A percentile compares a stretch with the other conserved stretches of the same genome.
These are phyloP conservation scores for Trachemys scripta DNA, from an alignment of 2,113 vertebrate species.

Conservation along the genomic window DNA sequence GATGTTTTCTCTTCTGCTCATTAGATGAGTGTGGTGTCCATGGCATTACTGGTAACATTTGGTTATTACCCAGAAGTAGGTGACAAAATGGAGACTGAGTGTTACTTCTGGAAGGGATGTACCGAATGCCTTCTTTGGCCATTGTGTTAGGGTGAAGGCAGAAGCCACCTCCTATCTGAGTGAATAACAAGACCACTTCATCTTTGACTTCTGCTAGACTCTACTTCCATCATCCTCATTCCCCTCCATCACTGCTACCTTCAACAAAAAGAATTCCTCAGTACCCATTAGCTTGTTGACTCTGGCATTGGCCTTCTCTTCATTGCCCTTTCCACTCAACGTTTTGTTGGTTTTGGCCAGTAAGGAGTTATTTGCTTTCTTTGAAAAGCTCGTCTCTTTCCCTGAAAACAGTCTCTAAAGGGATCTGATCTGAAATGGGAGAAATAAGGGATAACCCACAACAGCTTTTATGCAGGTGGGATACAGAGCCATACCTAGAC, in stretches of 20 bases:
- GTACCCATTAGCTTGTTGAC: accelerated
- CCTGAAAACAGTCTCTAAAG: neutral
- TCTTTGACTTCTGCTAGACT: neutral
- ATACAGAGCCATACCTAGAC: neutral
- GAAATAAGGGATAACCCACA: neutral
- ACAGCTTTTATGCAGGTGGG: neutral
- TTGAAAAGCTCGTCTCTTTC: neutral
- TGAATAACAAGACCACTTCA: neutral
- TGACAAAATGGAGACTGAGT: neutral
- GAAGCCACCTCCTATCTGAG: no score
- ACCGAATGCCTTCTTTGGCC: neutral
- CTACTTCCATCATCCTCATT: neutral
- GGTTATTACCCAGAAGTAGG: neutral
- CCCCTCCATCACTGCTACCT: neutral
- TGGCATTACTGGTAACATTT: neutral
- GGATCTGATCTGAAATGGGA: neutral
- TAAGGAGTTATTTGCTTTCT: neutral
- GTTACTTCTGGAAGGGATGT: neutral
- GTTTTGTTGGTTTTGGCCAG: neutral
- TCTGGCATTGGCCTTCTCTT: neutral
- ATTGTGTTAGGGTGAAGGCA: no score
- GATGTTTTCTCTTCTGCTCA: neutral
- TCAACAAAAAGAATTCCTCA: neutral
- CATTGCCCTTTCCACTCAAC: neutral
- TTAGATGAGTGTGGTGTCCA: no score